Percentiles rank a stretch among this genome's conserved stretches.
Conservation (phyloP, 2,797 vertebrate genomes). For the Zalophus californianus region DNA sequence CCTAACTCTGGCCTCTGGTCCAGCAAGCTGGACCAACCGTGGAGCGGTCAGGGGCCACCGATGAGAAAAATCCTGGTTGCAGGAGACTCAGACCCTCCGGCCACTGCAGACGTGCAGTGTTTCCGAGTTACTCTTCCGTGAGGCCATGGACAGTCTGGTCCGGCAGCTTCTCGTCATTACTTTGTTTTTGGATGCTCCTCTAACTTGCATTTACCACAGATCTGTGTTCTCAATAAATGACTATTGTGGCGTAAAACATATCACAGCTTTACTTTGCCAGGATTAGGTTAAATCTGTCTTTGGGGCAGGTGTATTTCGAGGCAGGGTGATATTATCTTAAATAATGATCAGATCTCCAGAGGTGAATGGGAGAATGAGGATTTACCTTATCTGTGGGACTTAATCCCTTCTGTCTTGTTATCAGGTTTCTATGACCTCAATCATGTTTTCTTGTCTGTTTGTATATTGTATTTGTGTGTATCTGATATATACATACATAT, state of each 20-base stretch:
- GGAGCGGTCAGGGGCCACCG: fast-evolving
- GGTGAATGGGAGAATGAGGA: not conserved
- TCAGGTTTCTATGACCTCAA: not conserved
- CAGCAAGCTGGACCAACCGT: not conserved
- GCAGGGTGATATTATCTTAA: not conserved
- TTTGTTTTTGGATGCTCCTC: not conserved
- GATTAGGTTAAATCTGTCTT: not conserved
- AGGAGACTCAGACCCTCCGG: fast-evolving
- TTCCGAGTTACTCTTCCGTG: too few relatives aligned
- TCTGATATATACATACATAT: not conserved
- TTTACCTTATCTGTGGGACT: not conserved
- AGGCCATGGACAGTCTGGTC: fast-evolving
- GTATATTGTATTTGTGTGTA: not conserved
- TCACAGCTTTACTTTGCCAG: not conserved
- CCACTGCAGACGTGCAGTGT: fast-evolving
- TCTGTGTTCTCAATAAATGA: not conserved
- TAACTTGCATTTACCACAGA: not conserved
- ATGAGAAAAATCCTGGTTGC: fast-evolving
- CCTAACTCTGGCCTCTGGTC: not conserved
- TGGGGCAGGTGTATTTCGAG: not conserved
- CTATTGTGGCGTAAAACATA: not conserved
- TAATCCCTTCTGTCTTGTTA: not conserved
- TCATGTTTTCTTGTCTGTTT: not conserved
- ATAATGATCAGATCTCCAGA: not conserved
- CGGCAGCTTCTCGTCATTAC: not conserved